Base-by-base conservation (phyloP, 1,140 invertebrate species). In the Solenopsis fugax region DNA sequence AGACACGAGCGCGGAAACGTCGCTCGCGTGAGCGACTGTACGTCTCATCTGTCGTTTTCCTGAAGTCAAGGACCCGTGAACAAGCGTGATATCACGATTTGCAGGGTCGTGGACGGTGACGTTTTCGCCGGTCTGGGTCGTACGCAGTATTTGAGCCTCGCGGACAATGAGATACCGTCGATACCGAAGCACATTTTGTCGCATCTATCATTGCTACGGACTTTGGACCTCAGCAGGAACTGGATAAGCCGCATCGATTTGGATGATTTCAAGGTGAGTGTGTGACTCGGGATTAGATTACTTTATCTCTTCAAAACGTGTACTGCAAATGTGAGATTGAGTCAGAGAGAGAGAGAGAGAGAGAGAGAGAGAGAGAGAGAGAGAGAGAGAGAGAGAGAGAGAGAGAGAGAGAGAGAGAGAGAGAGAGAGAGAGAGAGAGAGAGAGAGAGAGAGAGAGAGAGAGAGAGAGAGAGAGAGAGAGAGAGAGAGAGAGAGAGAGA, bases 151-250 rank as follows among this genome's bases (percentile, higher is more conserved):
- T 96, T 98, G 86, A 97, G 97, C 90, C 94, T 98, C 75, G 96
- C 97, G 1, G 97, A 98, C 93, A 98, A 98, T 92, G 95, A 96
- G 65, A 94, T 98, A 29, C 95, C 96, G 7, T 96, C 96, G 86
- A 96, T 98, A 94, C 97, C 97, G 13, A 95, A 96, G 41, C 96
- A 97, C 82, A 96, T 97, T 48, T 95, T 98, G 18, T 96, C 96
- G 58, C 97, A 97, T 93, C 96, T 98, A 93, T 97, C 97, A 0
- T 96, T 96, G 64, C 94, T 98, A 24, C 96, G 96, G 91, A 97
- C 97, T 0, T 93, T 98, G 41, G 97, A 98, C 94, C 94, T 98
- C 18, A 97, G 97, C 73, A 96, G 97, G 77, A 97, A 97, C 91
- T 96, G 96, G 85, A 97, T 98, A 76, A 96, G 95, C 76, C 96